These are phyloP conservation scores for Danionella cerebrum DNA, from an alignment of 2,113 vertebrate genomes.

Conservation along the genomic window DNA sequence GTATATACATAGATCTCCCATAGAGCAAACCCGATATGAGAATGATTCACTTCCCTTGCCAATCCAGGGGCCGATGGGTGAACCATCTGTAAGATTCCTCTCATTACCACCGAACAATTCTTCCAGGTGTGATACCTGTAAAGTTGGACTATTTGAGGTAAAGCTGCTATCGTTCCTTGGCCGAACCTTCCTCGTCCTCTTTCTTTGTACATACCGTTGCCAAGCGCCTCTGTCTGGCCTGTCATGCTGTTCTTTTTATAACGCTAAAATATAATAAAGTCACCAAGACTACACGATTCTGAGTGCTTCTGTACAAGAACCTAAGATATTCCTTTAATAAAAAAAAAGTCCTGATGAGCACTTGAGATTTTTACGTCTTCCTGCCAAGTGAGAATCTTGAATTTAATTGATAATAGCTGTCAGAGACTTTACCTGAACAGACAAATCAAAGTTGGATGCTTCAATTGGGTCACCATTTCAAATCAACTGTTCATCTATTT, in stretches of 20 bases:
- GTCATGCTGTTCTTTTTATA: constrained; percentile 48
- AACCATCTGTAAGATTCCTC: not conserved
- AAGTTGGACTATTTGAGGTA: no score
- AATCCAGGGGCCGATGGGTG: constrained; percentile 26
- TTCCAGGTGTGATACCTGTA: no score
- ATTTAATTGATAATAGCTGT: no score
- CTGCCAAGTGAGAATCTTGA: not conserved
- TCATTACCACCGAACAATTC: no score
- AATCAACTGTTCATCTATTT: no score
- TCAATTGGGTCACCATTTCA: no score
- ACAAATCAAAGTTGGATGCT: no score
- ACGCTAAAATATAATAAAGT: constrained; percentile 38
- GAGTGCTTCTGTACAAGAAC: constrained; percentile 33
- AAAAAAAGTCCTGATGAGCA: not conserved
- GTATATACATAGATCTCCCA: constrained; percentile 46
- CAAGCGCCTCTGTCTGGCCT: constrained; percentile 47
- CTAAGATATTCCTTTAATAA: not conserved
- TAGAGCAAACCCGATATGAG: constrained; percentile 21
- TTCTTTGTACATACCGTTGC: constrained; percentile 60
- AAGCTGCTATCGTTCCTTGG: not conserved
- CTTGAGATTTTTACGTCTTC: not conserved
- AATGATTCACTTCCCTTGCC: constrained; percentile 32
- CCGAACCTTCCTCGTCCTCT: constrained; percentile 22
- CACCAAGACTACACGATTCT: constrained; percentile 23
- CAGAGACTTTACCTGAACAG: no score